Base-by-base conservation (phyloP, 2,888 invertebrate species). In the Andrena bucephala region DNA sequence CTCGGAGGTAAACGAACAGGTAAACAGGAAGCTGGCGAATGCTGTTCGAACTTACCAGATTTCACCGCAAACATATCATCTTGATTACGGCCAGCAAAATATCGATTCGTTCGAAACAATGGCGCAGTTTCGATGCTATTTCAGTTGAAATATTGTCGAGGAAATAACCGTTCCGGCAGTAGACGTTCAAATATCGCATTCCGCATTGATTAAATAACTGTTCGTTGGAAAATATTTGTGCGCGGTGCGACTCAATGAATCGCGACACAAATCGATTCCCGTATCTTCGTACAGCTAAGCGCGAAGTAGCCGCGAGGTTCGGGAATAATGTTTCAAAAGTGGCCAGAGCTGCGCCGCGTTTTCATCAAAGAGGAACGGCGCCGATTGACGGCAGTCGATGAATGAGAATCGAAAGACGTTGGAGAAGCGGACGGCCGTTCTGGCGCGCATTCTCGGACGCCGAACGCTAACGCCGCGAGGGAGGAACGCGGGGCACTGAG, bases 1-100 rank as follows among this genome's bases (percentile, higher is more conserved):
- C 52, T 59, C 52, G 16, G 29, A 79, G 65, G 79, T 69, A 59
- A 79, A 79, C 59, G 77, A 65, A 65, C 50, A 33, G 60, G 60
- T 50, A 59, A 24, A 20, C 24, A 57, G 16, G 20, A 29, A 10
- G 57, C 20, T 13, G 54, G 7, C 24, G 52, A 54, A 31, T 24
- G 31, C 24, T 7, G 52, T 54, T 68, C 33, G 67, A 52, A 54
- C 54, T 33, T 54, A 31, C 54, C 52, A 68, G 4, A 68, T 54
- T 52, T 54, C 67, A 54, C 20, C n/a, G 33, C 24, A 54, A 33
- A 54, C 52, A 24, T 68, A 52, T 52, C 20, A 8, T 24, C 13
- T 8, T 33, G 33, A 52, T 54, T 57, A 57, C 27, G 3, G 31
- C 29, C 31, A 8, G 33, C 52, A 8, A 2, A 68, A 24, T 20